These are phyloP conservation scores for Enhydra lutris DNA, from an alignment of 2,113 vertebrate genomes.

Conservation along the genomic window DNA sequence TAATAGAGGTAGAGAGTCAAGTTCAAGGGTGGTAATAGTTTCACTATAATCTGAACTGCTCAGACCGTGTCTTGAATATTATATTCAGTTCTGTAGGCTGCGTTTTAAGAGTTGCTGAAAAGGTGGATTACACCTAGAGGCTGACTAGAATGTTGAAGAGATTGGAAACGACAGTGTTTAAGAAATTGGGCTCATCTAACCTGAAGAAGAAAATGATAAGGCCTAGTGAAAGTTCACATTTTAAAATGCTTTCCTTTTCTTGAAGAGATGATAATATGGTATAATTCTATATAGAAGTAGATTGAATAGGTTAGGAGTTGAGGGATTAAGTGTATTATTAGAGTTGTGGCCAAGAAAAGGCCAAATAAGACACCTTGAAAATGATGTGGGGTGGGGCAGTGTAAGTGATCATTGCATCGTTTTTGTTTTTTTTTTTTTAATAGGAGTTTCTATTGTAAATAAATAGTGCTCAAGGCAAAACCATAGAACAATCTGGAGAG, in stretches of 20 bases:
- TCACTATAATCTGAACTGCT: constrained; percentile 41
- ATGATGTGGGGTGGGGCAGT: background rate
- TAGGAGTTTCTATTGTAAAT: background rate
- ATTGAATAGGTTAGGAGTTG: background rate
- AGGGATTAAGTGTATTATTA: background rate
- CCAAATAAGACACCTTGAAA: background rate
- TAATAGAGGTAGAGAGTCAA: constrained; percentile 41
- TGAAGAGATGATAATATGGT: background rate
- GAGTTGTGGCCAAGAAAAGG: background rate
- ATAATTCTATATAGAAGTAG: background rate
- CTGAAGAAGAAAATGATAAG: constrained; percentile 41
- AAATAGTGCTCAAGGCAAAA: background rate
- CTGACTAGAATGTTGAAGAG: constrained; percentile 3
- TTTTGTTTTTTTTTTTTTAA: background rate
- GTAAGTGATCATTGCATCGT: background rate
- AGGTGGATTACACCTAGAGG: constrained; percentile 42
- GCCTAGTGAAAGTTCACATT: background rate
- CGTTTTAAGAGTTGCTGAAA: constrained; percentile 48
- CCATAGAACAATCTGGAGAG: background rate
- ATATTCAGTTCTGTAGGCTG: constrained; percentile 14
- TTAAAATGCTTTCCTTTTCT: constrained; percentile 13
- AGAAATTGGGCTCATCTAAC: constrained; percentile 43
- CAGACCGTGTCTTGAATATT: constrained; percentile 5
- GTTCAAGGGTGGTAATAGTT: constrained; percentile 42
- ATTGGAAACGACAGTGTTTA: background rate